These are phyloP conservation scores for Aphelenchoides avenae DNA, from an alignment of 1,140 invertebrate species.

Conservation along the genomic window DNA sequence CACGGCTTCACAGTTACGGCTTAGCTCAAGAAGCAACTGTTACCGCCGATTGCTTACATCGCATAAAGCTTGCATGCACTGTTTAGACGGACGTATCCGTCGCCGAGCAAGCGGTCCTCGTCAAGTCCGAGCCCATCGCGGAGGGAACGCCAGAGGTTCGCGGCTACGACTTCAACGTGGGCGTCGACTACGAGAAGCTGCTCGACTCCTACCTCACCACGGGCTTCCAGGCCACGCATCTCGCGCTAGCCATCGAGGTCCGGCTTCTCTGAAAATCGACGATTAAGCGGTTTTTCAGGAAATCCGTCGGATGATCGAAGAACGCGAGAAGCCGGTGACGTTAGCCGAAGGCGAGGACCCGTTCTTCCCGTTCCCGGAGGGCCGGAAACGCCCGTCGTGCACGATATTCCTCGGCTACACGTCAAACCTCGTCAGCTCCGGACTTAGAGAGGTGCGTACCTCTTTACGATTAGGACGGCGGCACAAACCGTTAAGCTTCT, in stretches of 20 bases:
- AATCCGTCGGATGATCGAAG: slow-evolving; percentile 53
- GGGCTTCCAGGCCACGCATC: slow-evolving; percentile 94
- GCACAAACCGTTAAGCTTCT: too few species aligned
- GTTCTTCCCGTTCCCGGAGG: slow-evolving; percentile 59
- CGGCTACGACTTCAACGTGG: slow-evolving; percentile 88
- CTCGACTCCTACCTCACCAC: slow-evolving; percentile 74
- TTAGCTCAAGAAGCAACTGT: too few species aligned
- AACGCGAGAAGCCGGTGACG: slow-evolving; percentile 31
- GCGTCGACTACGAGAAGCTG: slow-evolving; percentile 78
- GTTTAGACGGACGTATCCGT: slow-evolving; percentile 11
- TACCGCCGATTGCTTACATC: too few species aligned
- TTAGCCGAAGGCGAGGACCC: slow-evolving; percentile 28
- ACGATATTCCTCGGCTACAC: slow-evolving; percentile 97
- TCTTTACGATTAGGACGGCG: too few species aligned
- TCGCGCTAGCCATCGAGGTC: slow-evolving; percentile 75
- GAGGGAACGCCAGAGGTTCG: slow-evolving; percentile 43
- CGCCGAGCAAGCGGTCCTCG: slow-evolving; percentile 20
- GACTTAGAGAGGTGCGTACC: slow-evolving; percentile 82
- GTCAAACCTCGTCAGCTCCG: slow-evolving; percentile 92
- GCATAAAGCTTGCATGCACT: too few species aligned
- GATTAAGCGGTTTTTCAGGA: slow-evolving; percentile 31
- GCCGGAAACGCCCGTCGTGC: slow-evolving; percentile 73
- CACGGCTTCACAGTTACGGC: too few species aligned
- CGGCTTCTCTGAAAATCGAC: slow-evolving; percentile 5
- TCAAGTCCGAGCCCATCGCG: slow-evolving; percentile 24